Evolutionary conservation across 2,113 vertebrate genomes (phyloP).

Genomic region (Epinephelus fuscoguttatus): DNA sequence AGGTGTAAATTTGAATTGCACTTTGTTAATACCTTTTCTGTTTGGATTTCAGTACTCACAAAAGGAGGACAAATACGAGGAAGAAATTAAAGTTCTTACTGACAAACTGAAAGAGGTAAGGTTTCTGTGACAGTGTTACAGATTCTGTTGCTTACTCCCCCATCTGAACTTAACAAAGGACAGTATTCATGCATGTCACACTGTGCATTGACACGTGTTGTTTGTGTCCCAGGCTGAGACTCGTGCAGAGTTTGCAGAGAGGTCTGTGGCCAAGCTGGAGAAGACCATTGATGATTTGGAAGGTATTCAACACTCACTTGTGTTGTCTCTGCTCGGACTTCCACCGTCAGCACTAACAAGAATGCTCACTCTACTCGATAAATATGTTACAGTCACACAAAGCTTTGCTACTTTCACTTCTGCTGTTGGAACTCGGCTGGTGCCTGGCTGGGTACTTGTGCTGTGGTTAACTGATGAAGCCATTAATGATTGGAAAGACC

Average conservation of each 20-base stretch:
- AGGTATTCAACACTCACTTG: slow-evolving; percentile 84
- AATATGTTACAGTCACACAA: not conserved
- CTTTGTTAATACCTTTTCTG: slow-evolving; percentile 14
- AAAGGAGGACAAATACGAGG: slow-evolving; percentile 98
- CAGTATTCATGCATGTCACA: not conserved
- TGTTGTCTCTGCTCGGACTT: not conserved
- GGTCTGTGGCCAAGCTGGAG: slow-evolving; percentile 97
- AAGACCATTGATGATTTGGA: slow-evolving; percentile 98
- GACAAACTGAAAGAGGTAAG: slow-evolving; percentile 98
- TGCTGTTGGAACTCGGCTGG: not conserved
- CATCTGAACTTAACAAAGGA: not conserved
- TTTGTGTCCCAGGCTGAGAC: slow-evolving; percentile 90
- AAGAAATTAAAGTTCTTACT: slow-evolving; percentile 95
- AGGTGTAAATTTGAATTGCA: not conserved
- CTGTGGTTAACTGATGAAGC: not conserved
- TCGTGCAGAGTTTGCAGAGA: slow-evolving; percentile 96
- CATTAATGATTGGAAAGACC: not conserved
- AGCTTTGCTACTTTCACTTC: not conserved
- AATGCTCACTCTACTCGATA: not conserved
- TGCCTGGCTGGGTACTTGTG: not conserved
- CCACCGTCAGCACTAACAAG: not conserved
- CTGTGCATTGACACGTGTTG: not conserved
- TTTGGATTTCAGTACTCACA: slow-evolving; percentile 90
- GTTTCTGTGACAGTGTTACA: not conserved
- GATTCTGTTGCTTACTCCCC: not conserved